A percentile compares a stretch with the other conserved stretches of the same genome.
Evolutionary conservation across 2,113 vertebrate genomes (phyloP).

Genomic region (Hystrix brachyura): DNA sequence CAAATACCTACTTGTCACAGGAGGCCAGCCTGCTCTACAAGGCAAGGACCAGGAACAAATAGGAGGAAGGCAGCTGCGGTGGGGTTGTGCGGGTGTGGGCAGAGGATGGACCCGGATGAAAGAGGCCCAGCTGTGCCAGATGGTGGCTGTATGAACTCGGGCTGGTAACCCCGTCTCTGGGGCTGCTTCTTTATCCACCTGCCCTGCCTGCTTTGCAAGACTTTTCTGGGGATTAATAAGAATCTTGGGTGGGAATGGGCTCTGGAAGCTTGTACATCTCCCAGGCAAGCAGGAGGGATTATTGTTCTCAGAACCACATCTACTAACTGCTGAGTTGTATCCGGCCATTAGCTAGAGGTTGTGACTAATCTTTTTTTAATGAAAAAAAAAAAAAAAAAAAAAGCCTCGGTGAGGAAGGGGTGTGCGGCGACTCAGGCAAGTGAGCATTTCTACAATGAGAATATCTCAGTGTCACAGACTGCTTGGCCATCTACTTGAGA

Average conservation of each 20-base stretch:
- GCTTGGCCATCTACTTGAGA: neutral
- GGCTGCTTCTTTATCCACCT: neutral
- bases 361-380: constrained; percentile 77
- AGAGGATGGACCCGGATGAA: neutral
- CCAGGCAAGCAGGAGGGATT: neutral
- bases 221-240: constrained; percentile 37
- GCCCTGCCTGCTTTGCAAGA: neutral
- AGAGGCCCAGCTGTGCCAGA: neutral
- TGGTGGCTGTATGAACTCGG: neutral
- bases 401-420: no score
- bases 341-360: constrained; percentile 79
- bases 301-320: constrained; percentile 48
- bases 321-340: constrained; percentile 59
- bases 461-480: neutral
- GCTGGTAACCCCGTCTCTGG: neutral
- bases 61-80: neutral
- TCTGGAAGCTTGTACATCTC: neutral
- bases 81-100: neutral
- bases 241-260: neutral
- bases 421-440: no score
- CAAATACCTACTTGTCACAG: neutral
- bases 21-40: neutral
- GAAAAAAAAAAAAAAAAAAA: constrained; percentile 51
- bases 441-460: constrained; percentile 23
- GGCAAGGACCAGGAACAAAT: neutral